phyloP scores from a whole-genome alignment of 2,888 invertebrate genomes.

The Clepsis dumicolana region DNA sequence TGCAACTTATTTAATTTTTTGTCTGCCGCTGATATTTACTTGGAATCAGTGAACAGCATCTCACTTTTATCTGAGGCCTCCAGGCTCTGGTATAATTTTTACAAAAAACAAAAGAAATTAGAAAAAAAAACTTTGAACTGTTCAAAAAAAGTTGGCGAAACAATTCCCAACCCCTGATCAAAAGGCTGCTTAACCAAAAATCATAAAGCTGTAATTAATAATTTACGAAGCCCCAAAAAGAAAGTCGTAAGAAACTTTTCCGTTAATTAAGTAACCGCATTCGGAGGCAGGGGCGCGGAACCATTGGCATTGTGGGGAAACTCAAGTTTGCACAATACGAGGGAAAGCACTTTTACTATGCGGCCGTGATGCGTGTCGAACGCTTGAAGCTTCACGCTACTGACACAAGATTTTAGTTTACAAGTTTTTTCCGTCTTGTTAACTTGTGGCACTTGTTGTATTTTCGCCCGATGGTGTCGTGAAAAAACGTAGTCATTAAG shows the following conservation, averaged over 20 bases:
- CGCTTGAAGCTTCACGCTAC: conserved; percentile 7
- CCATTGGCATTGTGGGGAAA: conserved; percentile 49
- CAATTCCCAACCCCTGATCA: conserved; percentile 16
- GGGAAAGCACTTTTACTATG: conserved; percentile 58
- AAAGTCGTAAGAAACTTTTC: conserved; percentile 35
- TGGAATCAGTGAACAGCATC: background rate
- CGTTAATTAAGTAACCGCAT: conserved; percentile 40
- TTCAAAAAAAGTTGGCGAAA: conserved; percentile 7
- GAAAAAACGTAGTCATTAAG: no score
- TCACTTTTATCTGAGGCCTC: background rate
- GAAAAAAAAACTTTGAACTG: conserved; percentile 13
- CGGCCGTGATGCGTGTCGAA: background rate
- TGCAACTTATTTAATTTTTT: no score
- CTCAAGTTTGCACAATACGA: conserved; percentile 52
- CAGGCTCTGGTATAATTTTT: background rate
- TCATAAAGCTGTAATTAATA: conserved; percentile 41
- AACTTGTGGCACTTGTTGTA: background rate
- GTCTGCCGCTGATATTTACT: no score
- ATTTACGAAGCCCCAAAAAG: conserved; percentile 31
- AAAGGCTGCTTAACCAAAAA: conserved; percentile 35
- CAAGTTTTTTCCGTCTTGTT: background rate
- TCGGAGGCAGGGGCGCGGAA: conserved; percentile 39
- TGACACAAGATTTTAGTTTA: background rate
- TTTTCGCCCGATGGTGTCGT: no score
- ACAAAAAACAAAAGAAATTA: conserved; percentile 12